These are phyloP conservation scores for Sebastes elongatus DNA, from an alignment of 2,797 vertebrate genomes.

Conservation along the genomic window DNA sequence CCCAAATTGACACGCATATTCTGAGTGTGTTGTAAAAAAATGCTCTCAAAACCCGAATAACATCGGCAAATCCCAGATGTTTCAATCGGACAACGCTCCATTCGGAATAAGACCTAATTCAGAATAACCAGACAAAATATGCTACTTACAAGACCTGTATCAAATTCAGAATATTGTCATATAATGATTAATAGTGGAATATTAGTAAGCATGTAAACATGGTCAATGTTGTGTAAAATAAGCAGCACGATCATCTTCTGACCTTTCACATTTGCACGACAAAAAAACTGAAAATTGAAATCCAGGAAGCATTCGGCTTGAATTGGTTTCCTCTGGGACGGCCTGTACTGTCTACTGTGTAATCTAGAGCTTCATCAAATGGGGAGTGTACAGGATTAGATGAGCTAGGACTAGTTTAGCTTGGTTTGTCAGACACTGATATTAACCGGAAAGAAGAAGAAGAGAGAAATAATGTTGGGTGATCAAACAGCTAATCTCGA, in stretches of 20 bases:
- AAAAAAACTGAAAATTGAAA: not conserved
- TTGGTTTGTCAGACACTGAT: slow-evolving; percentile 30
- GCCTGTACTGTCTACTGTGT: not conserved
- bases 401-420: slow-evolving; percentile 2
- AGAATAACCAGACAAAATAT: not conserved
- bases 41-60: no score
- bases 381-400: slow-evolving; percentile 22
- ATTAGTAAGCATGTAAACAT: no score
- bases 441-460: slow-evolving; percentile 17
- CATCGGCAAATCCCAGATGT: no score
- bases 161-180: no score
- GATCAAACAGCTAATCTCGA: slow-evolving; percentile 62
- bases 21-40: no score
- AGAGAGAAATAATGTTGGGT: slow-evolving; percentile 15
- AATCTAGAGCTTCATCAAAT: not conserved
- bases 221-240: no score
- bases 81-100: not conserved
- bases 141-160: not conserved
- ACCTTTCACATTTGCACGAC: not conserved
- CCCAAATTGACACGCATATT: no score
- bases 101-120: not conserved
- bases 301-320: not conserved
- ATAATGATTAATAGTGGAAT: no score
- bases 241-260: not conserved
- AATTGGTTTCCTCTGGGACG: not conserved